A percentile compares a stretch with the other conserved stretches of the same genome.
phyloP scores from a whole-genome alignment of 2,113 vertebrate genomes.

The Fulica atra region DNA sequence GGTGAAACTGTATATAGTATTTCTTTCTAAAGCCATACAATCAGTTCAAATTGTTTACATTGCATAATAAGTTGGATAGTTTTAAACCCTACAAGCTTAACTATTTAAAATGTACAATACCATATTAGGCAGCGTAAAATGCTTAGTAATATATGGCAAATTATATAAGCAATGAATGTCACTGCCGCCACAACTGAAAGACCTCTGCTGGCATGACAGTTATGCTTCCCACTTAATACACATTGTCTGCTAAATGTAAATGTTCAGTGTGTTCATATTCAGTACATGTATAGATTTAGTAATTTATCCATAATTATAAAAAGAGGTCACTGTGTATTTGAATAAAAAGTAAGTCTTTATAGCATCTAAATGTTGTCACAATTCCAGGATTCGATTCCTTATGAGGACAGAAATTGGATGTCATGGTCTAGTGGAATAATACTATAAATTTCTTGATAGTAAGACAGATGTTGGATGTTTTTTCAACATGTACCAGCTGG shows the following conservation, averaged over 20 bases:
- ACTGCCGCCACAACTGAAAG: background rate
- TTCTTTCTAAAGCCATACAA: background rate
- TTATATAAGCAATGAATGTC: background rate
- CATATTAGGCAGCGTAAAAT: background rate
- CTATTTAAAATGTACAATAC: background rate
- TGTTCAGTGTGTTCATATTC: background rate
- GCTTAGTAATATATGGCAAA: background rate
- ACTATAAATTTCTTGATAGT: slow-evolving; percentile 40
- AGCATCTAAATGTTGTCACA: background rate
- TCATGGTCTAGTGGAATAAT: slow-evolving; percentile 49
- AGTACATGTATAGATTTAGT: background rate
- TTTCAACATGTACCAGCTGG: slow-evolving; percentile 34
- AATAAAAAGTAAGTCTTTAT: background rate
- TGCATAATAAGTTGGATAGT: background rate
- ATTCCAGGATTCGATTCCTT: slow-evolving; percentile 42
- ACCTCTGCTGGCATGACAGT: background rate
- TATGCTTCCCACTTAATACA: background rate
- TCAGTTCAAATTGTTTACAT: background rate
- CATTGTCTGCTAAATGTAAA: background rate
- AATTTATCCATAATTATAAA: background rate
- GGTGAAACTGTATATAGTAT: background rate
- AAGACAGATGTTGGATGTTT: slow-evolving; percentile 58
- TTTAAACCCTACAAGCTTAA: background rate
- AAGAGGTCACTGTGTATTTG: background rate
- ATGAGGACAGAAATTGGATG: slow-evolving; percentile 26